phyloP scores from a whole-genome alignment of 2,113 vertebrate genomes.

The Salvator merianae region DNA sequence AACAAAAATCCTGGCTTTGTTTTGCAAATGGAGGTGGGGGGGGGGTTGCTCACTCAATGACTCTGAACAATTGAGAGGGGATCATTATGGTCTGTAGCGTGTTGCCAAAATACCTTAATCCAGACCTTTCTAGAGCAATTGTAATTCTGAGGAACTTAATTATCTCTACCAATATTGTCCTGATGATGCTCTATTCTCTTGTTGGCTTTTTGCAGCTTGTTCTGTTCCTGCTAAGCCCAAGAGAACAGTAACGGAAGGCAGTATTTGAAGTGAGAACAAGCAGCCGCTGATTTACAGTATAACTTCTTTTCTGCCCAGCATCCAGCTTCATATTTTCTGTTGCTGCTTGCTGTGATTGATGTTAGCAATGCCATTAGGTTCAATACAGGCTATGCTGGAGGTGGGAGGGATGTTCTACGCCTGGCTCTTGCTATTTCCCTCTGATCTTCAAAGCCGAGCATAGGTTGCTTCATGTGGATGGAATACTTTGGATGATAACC shows the following conservation, averaged over 20 bases:
- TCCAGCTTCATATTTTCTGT: neutral
- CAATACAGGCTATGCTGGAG: neutral
- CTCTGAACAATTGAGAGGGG: neutral
- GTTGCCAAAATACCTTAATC: neutral
- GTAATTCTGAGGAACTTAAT: neutral
- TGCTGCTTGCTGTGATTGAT: neutral
- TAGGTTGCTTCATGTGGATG: neutral
- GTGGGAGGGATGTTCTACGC: neutral
- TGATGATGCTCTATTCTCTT: neutral
- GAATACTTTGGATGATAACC: neutral
- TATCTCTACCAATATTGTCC: neutral
- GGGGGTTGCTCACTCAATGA: no score
- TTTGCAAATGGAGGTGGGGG: neutral
- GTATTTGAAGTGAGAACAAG: conserved; percentile 10
- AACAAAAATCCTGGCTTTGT: neutral
- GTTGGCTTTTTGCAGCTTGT: neutral
- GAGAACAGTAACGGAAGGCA: neutral
- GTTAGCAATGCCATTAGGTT: conserved; percentile 9
- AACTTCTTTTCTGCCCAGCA: neutral
- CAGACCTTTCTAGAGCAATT: neutral
- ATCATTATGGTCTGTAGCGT: neutral
- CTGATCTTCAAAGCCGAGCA: neutral
- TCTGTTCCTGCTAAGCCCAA: neutral
- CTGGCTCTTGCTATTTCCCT: neutral
- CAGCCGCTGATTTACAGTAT: neutral